Evolutionary conservation across 2,797 vertebrate genomes (phyloP).

Genomic region (Liasis olivaceus): DNA sequence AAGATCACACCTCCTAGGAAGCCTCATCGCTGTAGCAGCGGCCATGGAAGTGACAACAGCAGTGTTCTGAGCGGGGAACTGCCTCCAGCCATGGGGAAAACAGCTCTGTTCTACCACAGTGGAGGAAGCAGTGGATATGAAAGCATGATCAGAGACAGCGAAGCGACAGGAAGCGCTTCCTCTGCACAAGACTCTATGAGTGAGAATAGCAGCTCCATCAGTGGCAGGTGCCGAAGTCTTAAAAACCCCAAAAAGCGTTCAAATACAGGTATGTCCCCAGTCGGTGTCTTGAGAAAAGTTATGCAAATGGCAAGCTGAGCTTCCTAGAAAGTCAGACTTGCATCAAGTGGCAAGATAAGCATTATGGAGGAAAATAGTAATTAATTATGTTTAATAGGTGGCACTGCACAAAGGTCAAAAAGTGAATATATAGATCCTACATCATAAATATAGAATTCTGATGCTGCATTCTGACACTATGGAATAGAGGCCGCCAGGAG

Average conservation of each 20-base stretch:
- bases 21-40: slow-evolving; percentile 87
- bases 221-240: slow-evolving; percentile 77
- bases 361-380: not conserved
- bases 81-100: slow-evolving; percentile 97
- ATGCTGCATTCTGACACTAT: not conserved
- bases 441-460: not conserved
- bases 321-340: not conserved
- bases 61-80: slow-evolving; percentile 91
- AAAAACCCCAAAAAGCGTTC: slow-evolving; percentile 85
- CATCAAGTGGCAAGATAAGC: not conserved
- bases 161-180: slow-evolving; percentile 86
- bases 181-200: slow-evolving; percentile 92
- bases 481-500: not conserved
- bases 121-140: slow-evolving; percentile 95
- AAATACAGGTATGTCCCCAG: slow-evolving; percentile 78
- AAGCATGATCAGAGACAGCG: slow-evolving; percentile 94
- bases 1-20: slow-evolving; percentile 88
- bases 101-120: slow-evolving; percentile 91
- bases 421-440: not conserved
- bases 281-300: accelerated
- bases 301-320: not conserved
- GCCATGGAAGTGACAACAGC: slow-evolving; percentile 90
- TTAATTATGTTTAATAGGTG: not conserved
- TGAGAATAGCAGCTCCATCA: slow-evolving; percentile 85
- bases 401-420: not conserved